Evolutionary conservation across 2,888 invertebrate genomes (phyloP).

Genomic region (Spilosoma lubricipeda): DNA sequence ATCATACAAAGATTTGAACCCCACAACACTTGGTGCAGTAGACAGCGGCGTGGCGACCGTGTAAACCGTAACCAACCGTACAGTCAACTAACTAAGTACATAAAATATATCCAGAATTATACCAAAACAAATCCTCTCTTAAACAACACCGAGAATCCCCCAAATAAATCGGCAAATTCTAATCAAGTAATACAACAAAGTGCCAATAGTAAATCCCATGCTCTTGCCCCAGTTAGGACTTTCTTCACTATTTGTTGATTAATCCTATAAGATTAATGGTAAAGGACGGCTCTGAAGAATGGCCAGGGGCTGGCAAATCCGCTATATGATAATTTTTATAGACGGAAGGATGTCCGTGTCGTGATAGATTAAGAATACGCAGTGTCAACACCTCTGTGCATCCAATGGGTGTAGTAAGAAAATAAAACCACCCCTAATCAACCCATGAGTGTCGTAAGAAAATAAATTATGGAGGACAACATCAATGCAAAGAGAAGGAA

Average conservation of each 20-base stretch:
- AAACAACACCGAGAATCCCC: slow-evolving; percentile 13
- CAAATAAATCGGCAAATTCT: slow-evolving; percentile 24
- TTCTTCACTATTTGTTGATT: slow-evolving; percentile 22
- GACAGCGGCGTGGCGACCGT: too few relatives aligned
- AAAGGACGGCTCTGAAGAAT: neutral
- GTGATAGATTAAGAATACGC: too few relatives aligned
- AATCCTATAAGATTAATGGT: slow-evolving; percentile 34
- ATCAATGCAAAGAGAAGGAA: too few relatives aligned
- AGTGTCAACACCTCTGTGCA: too few relatives aligned
- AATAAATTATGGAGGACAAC: too few relatives aligned
- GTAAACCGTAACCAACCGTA: too few relatives aligned
- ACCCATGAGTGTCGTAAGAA: too few relatives aligned
- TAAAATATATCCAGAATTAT: neutral
- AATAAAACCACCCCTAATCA: too few relatives aligned
- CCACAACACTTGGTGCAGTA: too few relatives aligned
- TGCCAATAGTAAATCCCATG: slow-evolving; percentile 17
- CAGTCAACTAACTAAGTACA: neutral
- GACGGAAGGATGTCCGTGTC: too few relatives aligned
- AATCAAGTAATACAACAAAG: slow-evolving; percentile 22
- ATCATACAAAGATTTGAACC: too few relatives aligned
- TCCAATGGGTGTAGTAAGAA: too few relatives aligned
- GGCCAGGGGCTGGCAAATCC: neutral
- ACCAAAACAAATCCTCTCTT: slow-evolving; percentile 4
- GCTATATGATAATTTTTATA: neutral
- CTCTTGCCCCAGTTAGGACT: slow-evolving; percentile 12